Conservation (phyloP, 2,113 vertebrate genomes). For the Xenus cinereus region DNA sequence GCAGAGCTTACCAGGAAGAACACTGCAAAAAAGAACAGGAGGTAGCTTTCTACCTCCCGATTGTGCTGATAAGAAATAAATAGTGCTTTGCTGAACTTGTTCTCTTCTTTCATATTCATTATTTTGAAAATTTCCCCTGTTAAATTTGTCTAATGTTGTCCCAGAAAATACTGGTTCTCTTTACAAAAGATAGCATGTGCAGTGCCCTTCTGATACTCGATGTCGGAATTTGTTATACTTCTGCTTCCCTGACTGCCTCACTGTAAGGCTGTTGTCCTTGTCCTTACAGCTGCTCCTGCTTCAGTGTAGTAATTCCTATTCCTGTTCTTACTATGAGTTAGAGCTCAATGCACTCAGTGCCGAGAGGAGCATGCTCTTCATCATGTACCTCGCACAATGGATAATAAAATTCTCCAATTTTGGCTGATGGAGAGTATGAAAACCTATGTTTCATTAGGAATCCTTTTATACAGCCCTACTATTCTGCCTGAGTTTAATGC, state of each 20-base stretch:
- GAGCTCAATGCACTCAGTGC: not conserved
- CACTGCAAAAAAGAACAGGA: not conserved
- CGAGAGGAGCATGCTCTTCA: not conserved
- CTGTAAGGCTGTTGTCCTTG: not conserved
- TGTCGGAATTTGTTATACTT: not conserved
- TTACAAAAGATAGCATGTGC: not conserved
- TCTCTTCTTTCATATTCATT: not conserved
- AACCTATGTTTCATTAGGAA: constrained; percentile 12
- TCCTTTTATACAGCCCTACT: not conserved
- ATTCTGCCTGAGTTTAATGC: constrained; percentile 12
- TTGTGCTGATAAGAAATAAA: not conserved
- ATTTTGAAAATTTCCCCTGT: not conserved
- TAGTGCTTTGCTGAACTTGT: not conserved
- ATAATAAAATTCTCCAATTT: not conserved
- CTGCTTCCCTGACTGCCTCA: not conserved
- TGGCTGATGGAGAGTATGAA: not conserved
- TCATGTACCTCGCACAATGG: not conserved
- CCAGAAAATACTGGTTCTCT: not conserved
- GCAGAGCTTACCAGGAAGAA: not conserved
- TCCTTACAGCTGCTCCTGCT: not conserved
- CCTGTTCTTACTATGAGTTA: not conserved
- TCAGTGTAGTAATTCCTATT: not conserved
- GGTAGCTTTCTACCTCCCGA: not conserved
- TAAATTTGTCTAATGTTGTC: not conserved
- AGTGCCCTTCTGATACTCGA: not conserved